Evolutionary conservation across 2,113 vertebrate genomes (phyloP), one percentile per base, ranked within the genome.

Genomic region (Nesoenas mayeri): DNA sequence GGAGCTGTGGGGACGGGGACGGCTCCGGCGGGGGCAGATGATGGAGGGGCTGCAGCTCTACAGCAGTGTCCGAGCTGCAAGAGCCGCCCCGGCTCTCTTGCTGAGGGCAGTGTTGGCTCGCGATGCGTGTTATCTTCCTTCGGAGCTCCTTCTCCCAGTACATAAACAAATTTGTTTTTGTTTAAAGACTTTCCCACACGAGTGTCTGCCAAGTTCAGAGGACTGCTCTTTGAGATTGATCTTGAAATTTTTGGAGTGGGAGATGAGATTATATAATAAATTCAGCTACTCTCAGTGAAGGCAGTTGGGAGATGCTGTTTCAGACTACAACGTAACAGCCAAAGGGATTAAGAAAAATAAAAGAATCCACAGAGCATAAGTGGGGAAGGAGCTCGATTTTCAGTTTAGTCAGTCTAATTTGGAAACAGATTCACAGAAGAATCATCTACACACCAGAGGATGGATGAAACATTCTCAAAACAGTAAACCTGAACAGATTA

Each of bases 161-260:
- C 85, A 86, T 97, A 97, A 98, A 97, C 98, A 98, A 97, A 98
- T 98, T 98, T 98, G 98, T 95, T 98, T 98, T 97, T 98, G 97
- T 97, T 98, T 98, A 97, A 98, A 97, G 97, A 98, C 95, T 98
- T 98, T 98, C 96, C 98, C 97, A 98, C 98, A 98, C 96, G 4
- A 97, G 69, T 64, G 92, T 85, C 96, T 98, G 98, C 98, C 98
- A 98, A 98, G 97, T 98, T 97, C 93, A 96, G 97, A 97, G 85
- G 96, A 97, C 96, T 96, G 97, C 92, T 96, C 95, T 97, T 97
- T 97, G 96, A 97, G 97, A 96, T 96, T 85, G 97, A 97, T 98
- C 97, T 96, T 94, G 92, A 75, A 92, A 88, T 95, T 97, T 98
- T 98, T 98, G 97, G 97, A 98, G 95, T 21, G 51, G 88, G 92